Conservation (phyloP, 2,888 invertebrate genomes). For the Zaprionus bogoriensis region DNA sequence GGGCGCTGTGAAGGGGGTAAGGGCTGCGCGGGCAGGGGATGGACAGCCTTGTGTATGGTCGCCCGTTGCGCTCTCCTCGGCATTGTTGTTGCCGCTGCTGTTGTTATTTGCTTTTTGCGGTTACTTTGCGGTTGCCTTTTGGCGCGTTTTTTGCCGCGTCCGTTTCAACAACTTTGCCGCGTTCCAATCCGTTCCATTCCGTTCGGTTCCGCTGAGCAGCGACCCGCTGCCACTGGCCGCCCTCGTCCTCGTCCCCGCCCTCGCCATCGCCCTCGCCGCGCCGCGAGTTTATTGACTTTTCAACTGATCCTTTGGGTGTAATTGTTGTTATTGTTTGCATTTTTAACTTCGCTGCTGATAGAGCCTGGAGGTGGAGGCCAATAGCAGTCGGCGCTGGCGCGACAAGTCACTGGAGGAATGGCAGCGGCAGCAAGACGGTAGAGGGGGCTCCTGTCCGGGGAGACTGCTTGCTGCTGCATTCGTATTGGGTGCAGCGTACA, state of each 20-base stretch:
- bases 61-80: conserved; percentile 33
- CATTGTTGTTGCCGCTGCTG: conserved; percentile 37
- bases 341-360: conserved; percentile 27
- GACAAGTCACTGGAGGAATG: not conserved
- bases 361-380: conserved; percentile 9
- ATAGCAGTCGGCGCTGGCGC: conserved; percentile 12
- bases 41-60: conserved; percentile 38
- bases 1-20: not conserved
- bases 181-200: conserved; percentile 9
- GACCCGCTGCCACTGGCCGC: not conserved
- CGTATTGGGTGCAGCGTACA: too few relatives aligned
- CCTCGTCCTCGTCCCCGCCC: conserved; percentile 18
- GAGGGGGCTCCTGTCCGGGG: not conserved
- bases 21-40: not conserved
- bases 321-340: conserved; percentile 73
- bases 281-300: conserved; percentile 76
- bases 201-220: conserved; percentile 6
- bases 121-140: conserved; percentile 71
- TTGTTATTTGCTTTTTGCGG: conserved; percentile 64
- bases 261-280: conserved; percentile 13
- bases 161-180: conserved; percentile 44
- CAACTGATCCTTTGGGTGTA: conserved; percentile 81
- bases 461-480: too few relatives aligned
- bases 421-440: not conserved
- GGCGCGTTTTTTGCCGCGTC: conserved; percentile 49